phyloP scores from a whole-genome alignment of 1,140 invertebrate genomes.

The Oreohelix idahoensis region DNA sequence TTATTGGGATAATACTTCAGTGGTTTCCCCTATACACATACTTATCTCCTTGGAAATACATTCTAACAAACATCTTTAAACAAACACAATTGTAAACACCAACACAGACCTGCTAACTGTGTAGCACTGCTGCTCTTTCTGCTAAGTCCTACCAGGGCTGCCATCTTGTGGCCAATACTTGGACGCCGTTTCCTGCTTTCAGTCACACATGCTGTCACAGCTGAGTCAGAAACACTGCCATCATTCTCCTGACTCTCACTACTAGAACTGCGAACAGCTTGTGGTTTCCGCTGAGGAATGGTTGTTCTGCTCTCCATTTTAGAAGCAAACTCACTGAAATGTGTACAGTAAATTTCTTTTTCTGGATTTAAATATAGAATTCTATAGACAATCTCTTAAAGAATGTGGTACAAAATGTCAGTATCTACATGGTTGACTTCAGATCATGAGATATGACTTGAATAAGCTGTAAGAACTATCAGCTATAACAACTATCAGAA shows the following conservation, averaged over 20 bases:
- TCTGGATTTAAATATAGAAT: no score
- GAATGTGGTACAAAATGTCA: no score
- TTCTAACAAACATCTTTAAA: background rate
- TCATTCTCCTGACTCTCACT: conserved; percentile 75
- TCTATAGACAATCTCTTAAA: no score
- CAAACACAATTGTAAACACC: background rate
- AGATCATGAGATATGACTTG: no score
- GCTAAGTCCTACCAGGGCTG: conserved; percentile 77
- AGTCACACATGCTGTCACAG: conserved; percentile 78
- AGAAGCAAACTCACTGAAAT: conserved; percentile 73
- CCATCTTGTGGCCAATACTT: conserved; percentile 76
- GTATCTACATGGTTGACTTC: no score
- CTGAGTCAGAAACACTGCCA: conserved; percentile 95
- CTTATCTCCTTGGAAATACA: no score
- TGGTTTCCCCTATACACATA: no score
- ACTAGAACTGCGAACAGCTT: conserved; percentile 48
- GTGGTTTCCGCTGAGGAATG: conserved; percentile 53
- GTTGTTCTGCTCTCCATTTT: conserved; percentile 71
- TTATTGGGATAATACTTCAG: no score
- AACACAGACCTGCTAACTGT: conserved; percentile 90
- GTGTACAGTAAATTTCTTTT: no score
- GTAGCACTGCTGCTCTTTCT: conserved; percentile 97
- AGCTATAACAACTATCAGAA: no score
- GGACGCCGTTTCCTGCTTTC: conserved; percentile 73
- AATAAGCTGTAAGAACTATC: no score